phyloP scores from a whole-genome alignment of 2,888 invertebrate species.

The Lasioglossum villosulum region DNA sequence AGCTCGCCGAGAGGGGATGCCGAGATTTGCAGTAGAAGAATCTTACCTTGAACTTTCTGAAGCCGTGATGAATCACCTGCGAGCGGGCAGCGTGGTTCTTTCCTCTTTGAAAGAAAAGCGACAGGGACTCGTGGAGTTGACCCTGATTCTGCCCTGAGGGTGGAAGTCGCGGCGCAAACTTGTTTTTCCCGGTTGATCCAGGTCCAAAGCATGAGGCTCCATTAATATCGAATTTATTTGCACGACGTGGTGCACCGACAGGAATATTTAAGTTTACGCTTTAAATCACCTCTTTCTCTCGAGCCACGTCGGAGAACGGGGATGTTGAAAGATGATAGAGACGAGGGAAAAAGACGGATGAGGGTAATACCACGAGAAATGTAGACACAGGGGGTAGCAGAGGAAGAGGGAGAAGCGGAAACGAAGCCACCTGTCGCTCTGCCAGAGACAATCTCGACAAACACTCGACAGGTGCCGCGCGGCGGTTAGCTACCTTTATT shows the following conservation, averaged over 20 bases:
- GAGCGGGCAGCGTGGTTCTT: neutral
- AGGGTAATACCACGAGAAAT: slow-evolving; percentile 52
- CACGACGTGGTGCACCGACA: slow-evolving; percentile 68
- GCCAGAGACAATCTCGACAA: slow-evolving; percentile 72
- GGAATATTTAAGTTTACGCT: slow-evolving; percentile 81
- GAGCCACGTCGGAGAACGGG: slow-evolving; percentile 20
- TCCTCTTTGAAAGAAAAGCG: neutral
- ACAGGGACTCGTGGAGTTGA: neutral
- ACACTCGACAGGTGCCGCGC: slow-evolving; percentile 72
- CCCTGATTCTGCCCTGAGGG: slow-evolving; percentile 23
- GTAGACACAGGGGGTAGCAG: slow-evolving; percentile 33
- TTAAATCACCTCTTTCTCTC: slow-evolving; percentile 72
- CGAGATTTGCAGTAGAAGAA: neutral
- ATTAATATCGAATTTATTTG: slow-evolving; percentile 81
- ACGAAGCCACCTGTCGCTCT: slow-evolving; percentile 76
- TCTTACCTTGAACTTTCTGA: slow-evolving; percentile 13
- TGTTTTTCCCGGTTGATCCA: neutral
- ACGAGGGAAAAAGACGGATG: slow-evolving; percentile 48
- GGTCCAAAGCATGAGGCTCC: slow-evolving; percentile 47
- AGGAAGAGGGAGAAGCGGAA: slow-evolving; percentile 36
- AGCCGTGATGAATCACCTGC: slow-evolving; percentile 4
- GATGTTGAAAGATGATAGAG: slow-evolving; percentile 11
- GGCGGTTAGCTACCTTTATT: slow-evolving; percentile 75
- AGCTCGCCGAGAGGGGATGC: too few relatives aligned
- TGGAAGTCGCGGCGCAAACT: slow-evolving; percentile 12